Conservation (phyloP, 2,888 invertebrate species). For the Dusona sp. region DNA sequence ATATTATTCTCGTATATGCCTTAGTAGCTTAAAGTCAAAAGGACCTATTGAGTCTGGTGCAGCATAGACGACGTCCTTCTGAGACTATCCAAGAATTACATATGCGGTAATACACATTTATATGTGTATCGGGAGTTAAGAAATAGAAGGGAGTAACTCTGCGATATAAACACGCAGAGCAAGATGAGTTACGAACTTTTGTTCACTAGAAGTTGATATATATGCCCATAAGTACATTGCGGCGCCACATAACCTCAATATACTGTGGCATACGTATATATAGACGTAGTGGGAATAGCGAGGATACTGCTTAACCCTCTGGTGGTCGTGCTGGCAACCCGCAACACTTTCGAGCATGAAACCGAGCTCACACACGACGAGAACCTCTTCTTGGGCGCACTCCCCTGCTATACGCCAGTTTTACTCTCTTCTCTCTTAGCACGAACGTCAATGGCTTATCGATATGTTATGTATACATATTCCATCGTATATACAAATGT, state of each 20-base stretch:
- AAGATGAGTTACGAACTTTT: not conserved
- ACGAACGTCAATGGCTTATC: conserved; percentile 64
- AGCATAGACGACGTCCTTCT: not conserved
- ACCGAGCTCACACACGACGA: conserved; percentile 47
- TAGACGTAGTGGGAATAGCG: conserved; percentile 14
- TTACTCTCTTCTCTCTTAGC: conserved; percentile 38
- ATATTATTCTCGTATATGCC: conserved; percentile 7
- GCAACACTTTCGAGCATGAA: conserved; percentile 57
- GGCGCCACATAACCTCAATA: conserved; percentile 18
- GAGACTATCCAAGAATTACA: not conserved
- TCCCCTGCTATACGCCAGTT: conserved; percentile 10
- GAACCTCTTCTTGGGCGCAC: not conserved
- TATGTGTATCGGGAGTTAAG: not conserved
- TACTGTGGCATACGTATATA: conserved; percentile 28
- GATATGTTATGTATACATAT: conserved; percentile 40
- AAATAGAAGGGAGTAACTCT: not conserved
- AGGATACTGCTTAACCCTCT: conserved; percentile 49
- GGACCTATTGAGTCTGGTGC: not conserved
- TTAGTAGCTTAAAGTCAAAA: not conserved
- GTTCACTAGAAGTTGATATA: not conserved
- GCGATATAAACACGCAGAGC: not conserved
- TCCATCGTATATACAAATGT: not conserved
- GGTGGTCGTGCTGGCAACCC: conserved; percentile 55
- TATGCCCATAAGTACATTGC: conserved; percentile 19
- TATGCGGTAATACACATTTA: not conserved